phyloP scores from a whole-genome alignment of 23 tunicate species.

The Halocynthia aurantium region DNA sequence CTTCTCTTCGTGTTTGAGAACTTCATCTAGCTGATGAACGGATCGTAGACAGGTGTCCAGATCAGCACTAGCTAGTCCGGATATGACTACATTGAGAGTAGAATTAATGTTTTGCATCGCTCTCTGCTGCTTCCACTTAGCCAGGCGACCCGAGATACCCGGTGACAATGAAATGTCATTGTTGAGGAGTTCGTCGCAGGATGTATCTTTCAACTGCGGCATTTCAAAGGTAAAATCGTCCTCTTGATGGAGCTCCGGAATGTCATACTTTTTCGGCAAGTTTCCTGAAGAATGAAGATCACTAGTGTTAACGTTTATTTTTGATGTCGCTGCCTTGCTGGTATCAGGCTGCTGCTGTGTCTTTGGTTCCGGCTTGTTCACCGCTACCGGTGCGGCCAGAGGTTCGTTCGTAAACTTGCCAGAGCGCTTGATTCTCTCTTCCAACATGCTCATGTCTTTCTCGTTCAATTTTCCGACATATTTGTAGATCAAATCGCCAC shows the following conservation, averaged over 20 bases:
- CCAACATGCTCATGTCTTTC: conserved; percentile 89
- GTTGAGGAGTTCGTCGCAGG: conserved; percentile 8
- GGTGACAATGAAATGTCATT: conserved; percentile 18
- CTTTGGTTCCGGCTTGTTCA: conserved; percentile 5
- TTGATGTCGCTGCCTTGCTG: not conserved
- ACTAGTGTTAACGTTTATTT: not conserved
- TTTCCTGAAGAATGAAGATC: conserved; percentile 3
- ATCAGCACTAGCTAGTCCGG: conserved; percentile 40
- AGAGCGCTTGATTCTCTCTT: conserved; percentile 81
- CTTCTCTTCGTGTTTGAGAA: conserved; percentile 38
- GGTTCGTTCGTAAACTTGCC: conserved; percentile 51
- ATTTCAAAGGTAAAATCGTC: conserved; percentile 14
- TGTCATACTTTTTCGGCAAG: not conserved
- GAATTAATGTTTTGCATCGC: conserved; percentile 1
- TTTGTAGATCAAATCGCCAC: conserved; percentile 79
- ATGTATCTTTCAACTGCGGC: conserved; percentile 3
- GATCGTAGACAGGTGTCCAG: conserved; percentile 35
- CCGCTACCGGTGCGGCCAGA: not conserved
- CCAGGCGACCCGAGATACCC: not conserved
- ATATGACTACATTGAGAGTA: conserved; percentile 24
- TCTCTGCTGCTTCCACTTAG: not conserved
- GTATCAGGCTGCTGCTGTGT: not conserved
- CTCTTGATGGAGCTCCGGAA: not conserved
- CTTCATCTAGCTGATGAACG: conserved; percentile 51
- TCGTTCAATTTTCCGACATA: conserved; percentile 66